Evolutionary conservation across 2,113 vertebrate species (phyloP).

Genomic region (Echinops telfairi): DNA sequence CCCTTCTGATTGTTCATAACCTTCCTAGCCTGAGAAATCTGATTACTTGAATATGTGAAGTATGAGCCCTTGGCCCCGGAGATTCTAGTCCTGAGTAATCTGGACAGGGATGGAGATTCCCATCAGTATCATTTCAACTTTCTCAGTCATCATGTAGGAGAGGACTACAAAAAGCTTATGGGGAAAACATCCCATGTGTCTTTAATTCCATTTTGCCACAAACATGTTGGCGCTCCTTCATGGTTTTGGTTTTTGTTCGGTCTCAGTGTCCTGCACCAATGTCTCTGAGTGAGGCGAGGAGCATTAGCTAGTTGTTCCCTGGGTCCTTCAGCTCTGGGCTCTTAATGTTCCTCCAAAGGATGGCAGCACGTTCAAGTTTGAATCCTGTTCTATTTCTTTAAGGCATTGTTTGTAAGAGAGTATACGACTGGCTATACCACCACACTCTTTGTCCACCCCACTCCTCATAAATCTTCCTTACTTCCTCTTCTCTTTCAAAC

Average conservation of each 20-base stretch:
- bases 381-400: not conserved
- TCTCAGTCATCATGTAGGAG: not conserved
- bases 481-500: not conserved
- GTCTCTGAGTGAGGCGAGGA: not conserved
- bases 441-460: not conserved
- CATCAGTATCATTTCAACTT: not conserved
- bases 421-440: not conserved
- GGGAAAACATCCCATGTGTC: too few relatives aligned
- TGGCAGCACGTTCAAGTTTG: not conserved
- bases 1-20: not conserved
- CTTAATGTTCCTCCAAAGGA: not conserved
- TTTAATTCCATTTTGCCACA: too few relatives aligned
- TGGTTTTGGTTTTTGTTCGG: not conserved
- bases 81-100: not conserved
- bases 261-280: not conserved
- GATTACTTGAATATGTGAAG: not conserved
- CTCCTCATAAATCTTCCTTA: not conserved
- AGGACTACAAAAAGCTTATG: too few relatives aligned
- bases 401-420: slow-evolving; percentile 20
- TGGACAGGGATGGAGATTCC: not conserved
- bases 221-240: too few relatives aligned
- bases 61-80: not conserved
- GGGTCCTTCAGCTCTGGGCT: not conserved
- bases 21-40: not conserved
- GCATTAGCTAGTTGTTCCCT: not conserved